Evolutionary conservation across 2,797 vertebrate species (phyloP).

Genomic region (Echiichthys vipera): DNA sequence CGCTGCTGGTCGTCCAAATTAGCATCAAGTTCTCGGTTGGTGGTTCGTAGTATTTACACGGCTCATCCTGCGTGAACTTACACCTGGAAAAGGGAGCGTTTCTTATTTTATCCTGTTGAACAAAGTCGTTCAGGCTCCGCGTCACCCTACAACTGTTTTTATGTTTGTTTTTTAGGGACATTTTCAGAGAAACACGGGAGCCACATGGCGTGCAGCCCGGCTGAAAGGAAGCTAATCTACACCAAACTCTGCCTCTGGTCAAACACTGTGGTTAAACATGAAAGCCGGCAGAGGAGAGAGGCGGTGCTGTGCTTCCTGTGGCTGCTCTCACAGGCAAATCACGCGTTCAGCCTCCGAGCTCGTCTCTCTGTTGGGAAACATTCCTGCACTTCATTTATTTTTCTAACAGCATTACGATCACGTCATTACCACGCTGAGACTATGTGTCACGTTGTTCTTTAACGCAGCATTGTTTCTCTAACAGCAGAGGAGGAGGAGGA

Average conservation of each 20-base stretch:
- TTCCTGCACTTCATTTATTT: neutral
- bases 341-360: conserved; percentile 37
- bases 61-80: neutral
- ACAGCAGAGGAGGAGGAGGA: neutral
- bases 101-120: neutral
- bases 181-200: conserved; percentile 7
- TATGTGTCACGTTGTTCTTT: no score
- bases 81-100: neutral
- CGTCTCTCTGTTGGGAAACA: conserved; percentile 6
- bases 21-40: neutral
- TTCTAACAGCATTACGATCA: no score
- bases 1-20: no score
- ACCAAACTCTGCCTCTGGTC: conserved; percentile 22
- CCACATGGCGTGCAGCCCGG: conserved; percentile 7
- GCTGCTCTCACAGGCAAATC: conserved; percentile 6
- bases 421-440: no score
- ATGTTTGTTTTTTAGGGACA: neutral
- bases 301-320: neutral
- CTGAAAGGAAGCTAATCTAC: conserved; percentile 23
- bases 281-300: conserved; percentile 9
- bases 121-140: neutral
- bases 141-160: neutral
- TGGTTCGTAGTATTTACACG: neutral
- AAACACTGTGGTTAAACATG: conserved; percentile 9
- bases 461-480: conserved; percentile 3